Conservation (phyloP, 2,113 vertebrate species). For the Aythya baeri region DNA sequence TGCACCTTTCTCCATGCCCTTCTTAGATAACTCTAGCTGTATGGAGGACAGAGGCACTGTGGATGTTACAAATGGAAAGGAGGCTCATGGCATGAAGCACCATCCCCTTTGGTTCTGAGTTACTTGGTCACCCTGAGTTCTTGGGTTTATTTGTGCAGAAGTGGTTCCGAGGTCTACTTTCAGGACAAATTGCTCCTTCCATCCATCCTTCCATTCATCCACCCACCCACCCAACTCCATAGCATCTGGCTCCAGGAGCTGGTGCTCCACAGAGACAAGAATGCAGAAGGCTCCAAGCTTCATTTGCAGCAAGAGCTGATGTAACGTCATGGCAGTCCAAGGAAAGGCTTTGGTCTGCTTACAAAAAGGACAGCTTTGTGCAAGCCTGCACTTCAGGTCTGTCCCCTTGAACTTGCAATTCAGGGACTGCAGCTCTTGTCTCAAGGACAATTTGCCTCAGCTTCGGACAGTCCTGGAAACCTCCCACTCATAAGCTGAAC, state of each 20-base stretch:
- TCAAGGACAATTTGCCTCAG: background rate
- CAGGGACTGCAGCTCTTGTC: background rate
- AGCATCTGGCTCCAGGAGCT: background rate
- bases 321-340: background rate
- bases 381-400: background rate
- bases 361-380: background rate
- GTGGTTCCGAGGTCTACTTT: background rate
- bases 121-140: background rate
- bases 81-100: background rate
- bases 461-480: background rate
- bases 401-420: background rate
- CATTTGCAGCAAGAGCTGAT: background rate
- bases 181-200: background rate
- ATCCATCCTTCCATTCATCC: too few species aligned
- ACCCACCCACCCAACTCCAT: background rate
- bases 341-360: background rate
- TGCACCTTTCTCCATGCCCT: background rate
- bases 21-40: background rate
- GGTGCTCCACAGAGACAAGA: background rate
- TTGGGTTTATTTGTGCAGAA: background rate
- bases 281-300: background rate
- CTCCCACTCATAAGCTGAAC: background rate
- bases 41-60: background rate
- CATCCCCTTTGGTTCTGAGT: background rate
- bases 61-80: background rate